These are phyloP conservation scores for Esox lucius DNA, from an alignment of 2,797 vertebrate genomes.

Conservation along the genomic window DNA sequence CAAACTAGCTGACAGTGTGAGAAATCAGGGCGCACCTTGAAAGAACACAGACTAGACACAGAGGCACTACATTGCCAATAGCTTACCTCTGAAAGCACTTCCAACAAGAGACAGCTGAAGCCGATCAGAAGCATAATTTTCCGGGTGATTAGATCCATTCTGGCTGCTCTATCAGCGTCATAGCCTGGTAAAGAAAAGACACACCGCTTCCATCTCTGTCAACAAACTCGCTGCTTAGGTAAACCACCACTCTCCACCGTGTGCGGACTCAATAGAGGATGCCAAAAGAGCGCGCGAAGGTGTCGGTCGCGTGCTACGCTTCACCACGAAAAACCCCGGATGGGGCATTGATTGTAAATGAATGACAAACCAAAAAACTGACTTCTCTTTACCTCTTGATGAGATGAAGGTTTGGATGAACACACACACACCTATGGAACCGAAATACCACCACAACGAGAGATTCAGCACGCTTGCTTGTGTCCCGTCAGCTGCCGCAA, in stretches of 20 bases:
- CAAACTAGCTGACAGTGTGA: not conserved
- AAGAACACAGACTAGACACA: not conserved
- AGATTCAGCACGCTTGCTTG: not conserved
- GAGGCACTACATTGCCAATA: constrained; percentile 24
- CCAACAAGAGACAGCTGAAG: constrained; percentile 68
- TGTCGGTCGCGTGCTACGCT: too few species aligned
- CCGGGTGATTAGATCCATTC: constrained; percentile 70
- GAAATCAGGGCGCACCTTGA: constrained; percentile 19
- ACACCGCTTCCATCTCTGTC: constrained; percentile 60
- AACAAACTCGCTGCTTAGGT: constrained; percentile 47
- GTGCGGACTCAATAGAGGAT: not conserved
- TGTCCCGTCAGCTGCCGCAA: too few species aligned
- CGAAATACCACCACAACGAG: too few species aligned
- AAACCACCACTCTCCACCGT: constrained; percentile 28
- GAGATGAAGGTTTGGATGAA: not conserved
- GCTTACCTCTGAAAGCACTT: constrained; percentile 69
- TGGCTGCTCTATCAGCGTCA: constrained; percentile 67
- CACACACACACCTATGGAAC: not conserved
- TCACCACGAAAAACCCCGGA: too few species aligned
- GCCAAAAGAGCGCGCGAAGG: constrained; percentile 22
- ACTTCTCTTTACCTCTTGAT: not conserved
- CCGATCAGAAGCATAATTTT: constrained; percentile 72
- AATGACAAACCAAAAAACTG: too few species aligned
- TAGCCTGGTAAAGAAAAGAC: constrained; percentile 44
- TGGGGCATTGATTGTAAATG: too few species aligned